Evolutionary conservation across 2,797 vertebrate species (phyloP).

Genomic region (Mycteria americana): DNA sequence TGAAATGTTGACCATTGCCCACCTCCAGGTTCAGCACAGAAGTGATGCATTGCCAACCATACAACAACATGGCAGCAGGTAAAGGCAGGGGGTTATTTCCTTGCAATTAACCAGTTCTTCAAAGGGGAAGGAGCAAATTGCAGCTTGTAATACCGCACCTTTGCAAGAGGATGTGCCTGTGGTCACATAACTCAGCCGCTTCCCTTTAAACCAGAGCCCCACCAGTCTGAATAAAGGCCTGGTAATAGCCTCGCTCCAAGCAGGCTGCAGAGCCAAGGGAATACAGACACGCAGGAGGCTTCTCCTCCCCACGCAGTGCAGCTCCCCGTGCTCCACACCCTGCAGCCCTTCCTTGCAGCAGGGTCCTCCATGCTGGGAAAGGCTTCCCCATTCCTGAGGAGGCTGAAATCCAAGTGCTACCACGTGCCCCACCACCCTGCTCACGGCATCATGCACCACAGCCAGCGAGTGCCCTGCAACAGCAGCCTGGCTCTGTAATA

Average conservation of each 20-base stretch:
- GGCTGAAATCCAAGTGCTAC: not conserved
- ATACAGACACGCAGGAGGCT: not conserved
- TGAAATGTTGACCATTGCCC: not conserved
- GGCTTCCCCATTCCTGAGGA: not conserved
- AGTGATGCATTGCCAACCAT: not conserved
- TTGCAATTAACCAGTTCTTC: not conserved
- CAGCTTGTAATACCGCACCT: not conserved
- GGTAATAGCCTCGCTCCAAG: fast-evolving
- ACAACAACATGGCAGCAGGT: not conserved
- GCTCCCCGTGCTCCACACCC: not conserved
- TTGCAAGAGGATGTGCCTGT: not conserved
- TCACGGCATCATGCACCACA: not conserved
- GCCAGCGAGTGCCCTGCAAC: not conserved
- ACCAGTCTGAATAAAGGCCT: not conserved
- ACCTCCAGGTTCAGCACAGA: not conserved
- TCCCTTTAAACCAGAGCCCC: not conserved
- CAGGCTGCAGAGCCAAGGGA: not conserved
- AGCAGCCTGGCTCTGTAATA: conserved; percentile 33
- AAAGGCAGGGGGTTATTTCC: not conserved
- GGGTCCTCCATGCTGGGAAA: not conserved
- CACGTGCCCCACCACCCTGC: not conserved
- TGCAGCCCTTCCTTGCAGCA: not conserved
- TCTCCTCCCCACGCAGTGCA: fast-evolving
- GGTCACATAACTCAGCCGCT: not conserved
- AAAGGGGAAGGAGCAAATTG: not conserved